These are phyloP conservation scores for Chaitophorus viminalis DNA, from an alignment of 2,888 invertebrate species.

Conservation along the genomic window DNA sequence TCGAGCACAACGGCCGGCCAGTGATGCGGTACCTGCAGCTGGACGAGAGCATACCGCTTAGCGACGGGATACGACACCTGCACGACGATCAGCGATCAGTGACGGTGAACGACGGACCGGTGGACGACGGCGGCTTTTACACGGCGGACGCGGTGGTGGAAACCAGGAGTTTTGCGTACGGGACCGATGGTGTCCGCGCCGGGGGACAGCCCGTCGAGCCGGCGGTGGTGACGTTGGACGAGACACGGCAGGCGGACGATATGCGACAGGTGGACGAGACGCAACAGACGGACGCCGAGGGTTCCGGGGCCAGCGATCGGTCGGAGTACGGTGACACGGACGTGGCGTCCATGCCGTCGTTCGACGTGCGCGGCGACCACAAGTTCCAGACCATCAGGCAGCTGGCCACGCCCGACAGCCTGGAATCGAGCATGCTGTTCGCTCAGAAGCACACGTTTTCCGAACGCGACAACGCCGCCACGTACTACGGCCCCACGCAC, in stretches of 20 bases:
- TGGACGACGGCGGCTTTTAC: conserved; percentile 65
- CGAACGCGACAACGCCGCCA: not conserved
- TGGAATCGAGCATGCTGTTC: conserved; percentile 55
- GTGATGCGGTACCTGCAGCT: conserved; percentile 71
- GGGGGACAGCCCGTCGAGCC: not conserved
- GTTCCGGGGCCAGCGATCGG: conserved; percentile 3
- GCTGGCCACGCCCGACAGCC: conserved; percentile 53
- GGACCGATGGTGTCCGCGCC: not conserved
- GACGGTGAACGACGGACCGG: not conserved
- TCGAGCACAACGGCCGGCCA: conserved; percentile 74
- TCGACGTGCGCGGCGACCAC: conserved; percentile 5
- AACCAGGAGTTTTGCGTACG: conserved; percentile 65
- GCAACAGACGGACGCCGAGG: not conserved
- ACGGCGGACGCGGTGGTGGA: conserved; percentile 67
- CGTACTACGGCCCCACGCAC: not conserved
- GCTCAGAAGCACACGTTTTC: conserved; percentile 30
- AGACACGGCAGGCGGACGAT: not conserved
- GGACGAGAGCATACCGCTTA: conserved; percentile 58
- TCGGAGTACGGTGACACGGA: conserved; percentile 32
- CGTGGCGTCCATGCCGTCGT: conserved; percentile 1
- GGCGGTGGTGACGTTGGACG: not conserved
- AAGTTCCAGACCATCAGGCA: conserved; percentile 55
- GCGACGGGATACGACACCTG: conserved; percentile 24
- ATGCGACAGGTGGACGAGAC: not conserved
- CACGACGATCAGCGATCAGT: conserved; percentile 21